Conservation (phyloP, 2,888 invertebrate genomes). For the Pristionchus exspectatus region DNA sequence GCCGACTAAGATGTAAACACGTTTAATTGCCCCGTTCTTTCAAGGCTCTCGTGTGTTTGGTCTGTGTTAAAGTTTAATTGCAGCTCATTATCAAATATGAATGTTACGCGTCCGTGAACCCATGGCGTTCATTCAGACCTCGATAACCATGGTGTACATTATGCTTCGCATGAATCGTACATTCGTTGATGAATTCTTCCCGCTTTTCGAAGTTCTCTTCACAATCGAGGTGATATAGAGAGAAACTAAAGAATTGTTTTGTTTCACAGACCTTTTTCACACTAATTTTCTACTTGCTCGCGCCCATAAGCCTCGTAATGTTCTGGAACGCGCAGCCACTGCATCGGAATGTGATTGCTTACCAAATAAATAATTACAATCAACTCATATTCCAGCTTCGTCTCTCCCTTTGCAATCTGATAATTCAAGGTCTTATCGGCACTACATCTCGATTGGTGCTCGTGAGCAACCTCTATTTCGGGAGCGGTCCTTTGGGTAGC, state of each 20-base stretch:
- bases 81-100: too few relatives aligned
- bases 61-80: too few relatives aligned
- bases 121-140: too few relatives aligned
- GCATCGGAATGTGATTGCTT: neutral
- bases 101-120: too few relatives aligned
- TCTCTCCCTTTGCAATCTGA: neutral
- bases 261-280: neutral
- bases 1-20: too few relatives aligned
- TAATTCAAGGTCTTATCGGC: neutral
- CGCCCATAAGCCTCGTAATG: neutral
- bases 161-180: neutral
- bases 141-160: neutral
- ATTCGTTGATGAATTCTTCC: neutral
- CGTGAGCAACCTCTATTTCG: neutral
- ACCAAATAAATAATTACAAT: too few relatives aligned
- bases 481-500: neutral
- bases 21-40: too few relatives aligned
- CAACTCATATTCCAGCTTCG: neutral
- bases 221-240: neutral
- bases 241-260: neutral
- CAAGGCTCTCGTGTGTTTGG: too few relatives aligned
- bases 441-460: neutral
- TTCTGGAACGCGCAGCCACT: slow-evolving; percentile 3
- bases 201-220: neutral
- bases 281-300: neutral